These are phyloP conservation scores for Agrochola lota DNA, from an alignment of 2,888 invertebrate species.

Conservation along the genomic window DNA sequence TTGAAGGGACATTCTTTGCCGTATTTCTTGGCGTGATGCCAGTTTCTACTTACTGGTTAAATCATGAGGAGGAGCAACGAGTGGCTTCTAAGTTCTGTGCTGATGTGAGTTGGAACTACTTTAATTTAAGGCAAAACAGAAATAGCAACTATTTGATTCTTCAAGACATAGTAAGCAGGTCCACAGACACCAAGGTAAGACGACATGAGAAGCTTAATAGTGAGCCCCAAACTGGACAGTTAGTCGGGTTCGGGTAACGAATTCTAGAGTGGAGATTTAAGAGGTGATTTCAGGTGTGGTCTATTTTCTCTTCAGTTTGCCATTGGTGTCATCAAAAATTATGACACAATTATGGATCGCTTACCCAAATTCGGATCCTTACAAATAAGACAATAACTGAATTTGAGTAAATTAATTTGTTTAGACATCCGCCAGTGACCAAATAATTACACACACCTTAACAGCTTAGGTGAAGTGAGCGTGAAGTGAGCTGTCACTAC, in stretches of 20 bases:
- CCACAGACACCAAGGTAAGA: background rate
- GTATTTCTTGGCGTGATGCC: conserved; percentile 44
- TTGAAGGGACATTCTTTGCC: conserved; percentile 41
- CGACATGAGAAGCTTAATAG: background rate
- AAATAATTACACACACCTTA: background rate
- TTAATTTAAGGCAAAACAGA: background rate
- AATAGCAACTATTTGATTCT: background rate
- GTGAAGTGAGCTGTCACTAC: too few relatives aligned
- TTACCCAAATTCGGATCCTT: background rate
- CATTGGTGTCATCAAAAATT: background rate
- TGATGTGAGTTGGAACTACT: background rate
- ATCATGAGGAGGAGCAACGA: conserved; percentile 29
- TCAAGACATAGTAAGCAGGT: background rate
- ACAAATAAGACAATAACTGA: too few relatives aligned
- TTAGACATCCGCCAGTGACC: background rate
- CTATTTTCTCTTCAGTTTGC: background rate
- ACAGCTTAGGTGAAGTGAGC: too few relatives aligned
- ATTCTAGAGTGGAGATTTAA: background rate
- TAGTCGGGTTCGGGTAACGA: background rate
- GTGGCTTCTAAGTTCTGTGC: conserved; percentile 3
- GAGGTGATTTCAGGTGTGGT: background rate
- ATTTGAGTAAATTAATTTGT: background rate
- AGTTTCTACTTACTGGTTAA: conserved; percentile 35
- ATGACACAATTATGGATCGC: background rate
- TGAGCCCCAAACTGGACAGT: background rate